Conservation (phyloP, 2,797 vertebrate species). For the Lacerta agilis region DNA sequence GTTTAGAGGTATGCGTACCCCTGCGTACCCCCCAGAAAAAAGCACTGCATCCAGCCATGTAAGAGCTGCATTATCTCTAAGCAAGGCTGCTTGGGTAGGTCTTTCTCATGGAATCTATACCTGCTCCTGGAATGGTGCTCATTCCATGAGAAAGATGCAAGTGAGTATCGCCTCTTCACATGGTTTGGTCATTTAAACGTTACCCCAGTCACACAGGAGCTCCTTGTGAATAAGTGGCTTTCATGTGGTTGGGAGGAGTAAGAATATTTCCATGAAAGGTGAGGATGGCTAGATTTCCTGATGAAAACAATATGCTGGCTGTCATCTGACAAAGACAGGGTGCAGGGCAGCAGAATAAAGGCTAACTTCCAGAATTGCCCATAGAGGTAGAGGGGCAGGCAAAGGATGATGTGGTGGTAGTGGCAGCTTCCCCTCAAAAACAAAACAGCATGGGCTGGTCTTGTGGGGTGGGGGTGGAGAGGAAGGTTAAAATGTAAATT, state of each 20-base stretch:
- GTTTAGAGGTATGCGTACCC: no score
- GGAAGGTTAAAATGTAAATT: neutral
- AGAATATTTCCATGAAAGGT: conserved; percentile 6
- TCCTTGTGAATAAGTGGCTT: neutral
- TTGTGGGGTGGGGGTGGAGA: neutral
- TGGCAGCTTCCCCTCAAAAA: no score
- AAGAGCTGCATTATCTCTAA: neutral
- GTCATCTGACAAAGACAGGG: conserved; percentile 26
- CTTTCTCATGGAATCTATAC: neutral
- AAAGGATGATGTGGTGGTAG: no score
- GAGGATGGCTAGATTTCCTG: neutral
- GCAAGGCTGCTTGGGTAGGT: no score
- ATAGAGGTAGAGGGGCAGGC: neutral
- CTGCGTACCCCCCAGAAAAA: no score
- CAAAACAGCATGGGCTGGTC: no score
- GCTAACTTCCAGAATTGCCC: neutral
- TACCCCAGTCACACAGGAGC: neutral
- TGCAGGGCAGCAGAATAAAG: neutral
- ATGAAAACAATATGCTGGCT: conserved; percentile 26
- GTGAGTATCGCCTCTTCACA: neutral
- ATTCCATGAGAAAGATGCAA: neutral
- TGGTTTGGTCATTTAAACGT: no score
- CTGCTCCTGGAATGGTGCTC: neutral
- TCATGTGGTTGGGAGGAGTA: neutral
- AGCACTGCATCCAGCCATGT: no score